These are phyloP conservation scores for Pemphredon lugubris DNA, from an alignment of 2,888 invertebrate species.

Conservation along the genomic window DNA sequence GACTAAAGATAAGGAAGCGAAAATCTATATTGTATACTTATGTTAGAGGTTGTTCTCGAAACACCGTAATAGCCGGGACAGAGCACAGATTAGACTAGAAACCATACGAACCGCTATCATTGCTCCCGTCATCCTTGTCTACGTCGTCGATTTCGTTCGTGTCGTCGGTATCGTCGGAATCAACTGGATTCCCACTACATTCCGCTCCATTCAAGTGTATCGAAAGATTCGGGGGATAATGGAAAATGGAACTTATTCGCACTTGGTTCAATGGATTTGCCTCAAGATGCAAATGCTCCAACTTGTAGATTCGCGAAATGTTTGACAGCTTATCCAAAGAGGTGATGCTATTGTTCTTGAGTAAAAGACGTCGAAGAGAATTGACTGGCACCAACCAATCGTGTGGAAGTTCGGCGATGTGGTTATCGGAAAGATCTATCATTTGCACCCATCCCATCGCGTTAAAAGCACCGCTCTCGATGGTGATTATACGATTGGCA, in stretches of 20 bases:
- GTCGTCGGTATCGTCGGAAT: not conserved
- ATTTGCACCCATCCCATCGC: not conserved
- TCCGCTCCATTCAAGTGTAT: slow-evolving; percentile 1
- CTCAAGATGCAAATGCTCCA: slow-evolving; percentile 28
- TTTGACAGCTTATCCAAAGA: slow-evolving; percentile 2
- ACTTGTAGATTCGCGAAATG: rapidly evolving
- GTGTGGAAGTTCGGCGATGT: slow-evolving; percentile 2
- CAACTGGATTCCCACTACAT: not conserved
- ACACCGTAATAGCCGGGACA: no score
- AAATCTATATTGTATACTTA: no score
- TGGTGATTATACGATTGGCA: slow-evolving; percentile 19
- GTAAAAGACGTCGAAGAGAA: not conserved
- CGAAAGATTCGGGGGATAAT: not conserved
- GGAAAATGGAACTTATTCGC: rapidly evolving
- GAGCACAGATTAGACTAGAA: no score
- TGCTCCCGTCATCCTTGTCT: not conserved
- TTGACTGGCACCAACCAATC: not conserved
- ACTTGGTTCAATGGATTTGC: slow-evolving; percentile 17
- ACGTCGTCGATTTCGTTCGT: not conserved
- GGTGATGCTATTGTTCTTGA: slow-evolving; percentile 34
- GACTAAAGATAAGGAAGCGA: no score
- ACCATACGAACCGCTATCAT: no score
- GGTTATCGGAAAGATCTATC: slow-evolving; percentile 43
- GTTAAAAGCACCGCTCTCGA: not conserved
- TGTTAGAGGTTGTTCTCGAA: no score